These are phyloP conservation scores for Lampropteryx suffumata DNA, from an alignment of 2,888 invertebrate species.

Conservation along the genomic window DNA sequence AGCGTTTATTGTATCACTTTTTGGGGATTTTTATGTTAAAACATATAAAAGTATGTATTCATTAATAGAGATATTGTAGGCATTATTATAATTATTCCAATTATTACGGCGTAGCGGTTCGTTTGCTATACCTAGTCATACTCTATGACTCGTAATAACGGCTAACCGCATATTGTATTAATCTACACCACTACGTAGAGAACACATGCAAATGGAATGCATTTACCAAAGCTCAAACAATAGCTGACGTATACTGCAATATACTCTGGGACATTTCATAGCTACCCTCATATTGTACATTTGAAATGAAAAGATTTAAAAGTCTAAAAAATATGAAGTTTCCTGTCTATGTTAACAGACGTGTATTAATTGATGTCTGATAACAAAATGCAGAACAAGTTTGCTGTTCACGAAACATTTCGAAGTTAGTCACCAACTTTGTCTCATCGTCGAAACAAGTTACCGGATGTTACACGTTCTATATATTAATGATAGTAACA, in stretches of 20 bases:
- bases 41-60: too few species aligned
- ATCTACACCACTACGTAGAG: slow-evolving; percentile 36
- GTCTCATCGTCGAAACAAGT: slow-evolving; percentile 9
- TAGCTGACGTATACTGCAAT: slow-evolving; percentile 30
- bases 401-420: slow-evolving; percentile 7
- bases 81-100: not conserved
- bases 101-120: not conserved
- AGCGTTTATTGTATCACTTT: too few species aligned
- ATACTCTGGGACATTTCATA: not conserved
- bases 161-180: slow-evolving; percentile 20
- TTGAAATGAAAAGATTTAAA: too few species aligned
- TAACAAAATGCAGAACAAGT: slow-evolving; percentile 1
- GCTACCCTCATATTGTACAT: too few species aligned
- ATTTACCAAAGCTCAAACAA: slow-evolving; percentile 33
- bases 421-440: slow-evolving; percentile 19
- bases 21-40: too few species aligned
- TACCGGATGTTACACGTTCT: slow-evolving; percentile 16
- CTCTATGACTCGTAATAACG: not conserved
- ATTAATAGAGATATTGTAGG: too few species aligned
- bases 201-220: slow-evolving; percentile 43
- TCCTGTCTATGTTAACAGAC: not conserved
- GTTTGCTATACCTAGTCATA: not conserved
- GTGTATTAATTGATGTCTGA: not conserved
- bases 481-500: slow-evolving; percentile 1
- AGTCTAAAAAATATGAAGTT: too few species aligned